phyloP scores from a whole-genome alignment of 2,888 invertebrate species.

The Prenolepis imparis region DNA sequence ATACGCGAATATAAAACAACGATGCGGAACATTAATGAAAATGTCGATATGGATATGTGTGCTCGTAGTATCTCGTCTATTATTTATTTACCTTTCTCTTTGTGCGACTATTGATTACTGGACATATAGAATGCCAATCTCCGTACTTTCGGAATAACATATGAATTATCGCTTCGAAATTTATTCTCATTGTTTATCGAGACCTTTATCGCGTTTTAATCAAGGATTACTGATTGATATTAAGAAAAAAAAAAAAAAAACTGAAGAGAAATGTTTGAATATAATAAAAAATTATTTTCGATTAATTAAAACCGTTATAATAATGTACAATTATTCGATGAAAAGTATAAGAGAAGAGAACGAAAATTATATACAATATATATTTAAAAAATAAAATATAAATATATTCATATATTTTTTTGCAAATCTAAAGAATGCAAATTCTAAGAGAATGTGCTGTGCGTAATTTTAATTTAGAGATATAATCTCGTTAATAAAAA shows the following conservation, averaged over 20 bases:
- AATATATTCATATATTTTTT: background rate
- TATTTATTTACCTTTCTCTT: constrained; percentile 47
- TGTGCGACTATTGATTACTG: constrained; percentile 29
- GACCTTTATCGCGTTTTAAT: background rate
- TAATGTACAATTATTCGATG: background rate
- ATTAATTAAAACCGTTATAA: background rate
- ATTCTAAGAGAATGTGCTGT: background rate
- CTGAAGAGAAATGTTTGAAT: background rate
- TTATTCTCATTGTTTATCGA: background rate
- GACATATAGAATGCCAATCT: background rate
- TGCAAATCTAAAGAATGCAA: background rate
- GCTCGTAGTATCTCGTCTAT: background rate
- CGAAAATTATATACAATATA: background rate
- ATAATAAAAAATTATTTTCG: background rate
- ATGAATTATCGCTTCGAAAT: constrained; percentile 1
- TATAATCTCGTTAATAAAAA: background rate
- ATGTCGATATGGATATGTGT: constrained; percentile 29
- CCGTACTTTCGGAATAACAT: background rate
- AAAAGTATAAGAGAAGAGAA: background rate
- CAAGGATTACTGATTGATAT: background rate
- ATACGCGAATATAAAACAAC: constrained; percentile 8
- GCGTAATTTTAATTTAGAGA: background rate
- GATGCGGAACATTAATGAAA: constrained; percentile 42
- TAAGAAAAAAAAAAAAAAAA: background rate
- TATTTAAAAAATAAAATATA: background rate